phyloP scores from a whole-genome alignment of 1,140 invertebrate species.

The Drosophila biarmipes region DNA sequence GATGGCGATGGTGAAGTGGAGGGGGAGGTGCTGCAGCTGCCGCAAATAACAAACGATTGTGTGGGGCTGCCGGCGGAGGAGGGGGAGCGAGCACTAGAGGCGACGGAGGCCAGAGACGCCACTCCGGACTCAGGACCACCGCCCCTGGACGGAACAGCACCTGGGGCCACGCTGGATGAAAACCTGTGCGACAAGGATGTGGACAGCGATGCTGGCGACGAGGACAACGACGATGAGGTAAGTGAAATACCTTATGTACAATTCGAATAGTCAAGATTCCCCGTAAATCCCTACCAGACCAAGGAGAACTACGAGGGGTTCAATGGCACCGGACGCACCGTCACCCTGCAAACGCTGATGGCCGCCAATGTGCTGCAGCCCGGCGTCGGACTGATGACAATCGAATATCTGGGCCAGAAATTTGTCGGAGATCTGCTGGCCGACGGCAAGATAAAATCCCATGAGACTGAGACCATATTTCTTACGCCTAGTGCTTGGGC shows the following conservation, averaged over 20 bases:
- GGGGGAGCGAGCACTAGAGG: constrained; percentile 48
- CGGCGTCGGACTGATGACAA: constrained; percentile 92
- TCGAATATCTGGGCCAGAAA: constrained; percentile 96
- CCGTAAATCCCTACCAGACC: constrained; percentile 35
- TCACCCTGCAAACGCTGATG: constrained; percentile 93
- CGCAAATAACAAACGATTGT: constrained; percentile 70
- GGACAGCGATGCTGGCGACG: constrained; percentile 75
- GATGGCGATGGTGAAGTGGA: constrained; percentile 42
- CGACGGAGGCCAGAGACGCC: constrained; percentile 36
- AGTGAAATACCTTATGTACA: background rate
- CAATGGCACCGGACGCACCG: constrained; percentile 87
- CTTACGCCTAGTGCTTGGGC: constrained; percentile 96
- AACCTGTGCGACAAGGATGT: constrained; percentile 76
- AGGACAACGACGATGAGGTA: constrained; percentile 82
- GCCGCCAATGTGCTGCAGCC: constrained; percentile 92
- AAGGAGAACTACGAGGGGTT: constrained; percentile 83
- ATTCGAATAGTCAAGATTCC: background rate
- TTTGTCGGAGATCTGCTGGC: constrained; percentile 94
- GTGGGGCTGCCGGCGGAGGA: constrained; percentile 41
- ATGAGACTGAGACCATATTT: constrained; percentile 94
- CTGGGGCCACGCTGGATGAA: constrained; percentile 50
- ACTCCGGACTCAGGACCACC: constrained; percentile 48
- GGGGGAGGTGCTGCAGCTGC: constrained; percentile 41
- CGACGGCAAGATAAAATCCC: constrained; percentile 95
- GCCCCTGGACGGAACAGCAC: constrained; percentile 15